These are phyloP conservation scores for Girardinichthys multiradiatus DNA, from an alignment of 2,113 vertebrate genomes.

Conservation along the genomic window DNA sequence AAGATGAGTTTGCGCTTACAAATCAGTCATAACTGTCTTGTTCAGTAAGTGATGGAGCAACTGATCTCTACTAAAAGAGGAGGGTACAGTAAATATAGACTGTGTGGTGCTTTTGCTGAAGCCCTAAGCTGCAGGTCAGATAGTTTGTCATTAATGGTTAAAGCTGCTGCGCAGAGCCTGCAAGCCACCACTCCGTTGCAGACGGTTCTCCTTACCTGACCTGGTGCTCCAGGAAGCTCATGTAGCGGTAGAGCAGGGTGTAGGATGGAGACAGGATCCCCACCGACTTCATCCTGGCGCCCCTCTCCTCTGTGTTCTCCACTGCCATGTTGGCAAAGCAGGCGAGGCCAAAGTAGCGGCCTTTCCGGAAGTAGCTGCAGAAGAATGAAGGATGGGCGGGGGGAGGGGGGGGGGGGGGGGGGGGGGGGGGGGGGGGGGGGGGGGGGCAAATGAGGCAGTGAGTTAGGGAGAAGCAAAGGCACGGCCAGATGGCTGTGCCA, in stretches of 20 bases:
- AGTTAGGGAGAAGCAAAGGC: slow-evolving; percentile 46
- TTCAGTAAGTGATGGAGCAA: background rate
- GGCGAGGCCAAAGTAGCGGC: slow-evolving; percentile 91
- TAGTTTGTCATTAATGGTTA: too few species aligned
- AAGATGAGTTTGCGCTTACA: background rate
- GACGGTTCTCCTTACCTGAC: slow-evolving; percentile 84
- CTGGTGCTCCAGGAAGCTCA: slow-evolving; percentile 97
- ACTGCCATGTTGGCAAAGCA: slow-evolving; percentile 98
- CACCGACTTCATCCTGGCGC: slow-evolving; percentile 95
- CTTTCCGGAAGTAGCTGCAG: slow-evolving; percentile 93
- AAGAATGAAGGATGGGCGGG: slow-evolving; percentile 5
- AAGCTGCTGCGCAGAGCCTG: too few species aligned
- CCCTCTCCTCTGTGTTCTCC: slow-evolving; percentile 91
- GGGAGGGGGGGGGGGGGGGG: slow-evolving; percentile 24
- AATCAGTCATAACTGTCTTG: rapidly evolving
- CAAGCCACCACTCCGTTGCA: too few species aligned
- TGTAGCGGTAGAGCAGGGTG: slow-evolving; percentile 92
- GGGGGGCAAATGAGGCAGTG: slow-evolving; percentile 42
- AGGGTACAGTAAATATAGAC: background rate
- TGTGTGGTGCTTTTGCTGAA: background rate
- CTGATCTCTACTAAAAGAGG: background rate
- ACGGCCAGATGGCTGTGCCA: slow-evolving; percentile 62
- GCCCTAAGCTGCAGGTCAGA: background rate
- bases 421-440: slow-evolving; percentile 17
- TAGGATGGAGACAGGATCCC: slow-evolving; percentile 95